Conservation (phyloP, 2,888 invertebrate species). For the Heteromyza rotundicornis region DNA sequence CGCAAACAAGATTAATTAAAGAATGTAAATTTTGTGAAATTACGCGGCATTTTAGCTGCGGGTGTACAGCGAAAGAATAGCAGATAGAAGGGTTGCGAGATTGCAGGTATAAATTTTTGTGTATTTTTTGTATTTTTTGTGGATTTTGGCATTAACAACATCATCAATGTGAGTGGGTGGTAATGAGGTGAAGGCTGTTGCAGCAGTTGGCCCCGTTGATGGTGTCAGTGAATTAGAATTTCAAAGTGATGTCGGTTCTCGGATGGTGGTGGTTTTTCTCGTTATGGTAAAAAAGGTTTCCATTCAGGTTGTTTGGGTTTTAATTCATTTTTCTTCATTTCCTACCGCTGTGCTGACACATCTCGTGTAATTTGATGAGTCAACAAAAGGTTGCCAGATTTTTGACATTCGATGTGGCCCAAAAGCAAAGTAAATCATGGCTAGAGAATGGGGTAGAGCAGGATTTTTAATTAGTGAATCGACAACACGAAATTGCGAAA, state of each 20-base stretch:
- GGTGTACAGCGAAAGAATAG: not conserved
- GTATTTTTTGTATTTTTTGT: no score
- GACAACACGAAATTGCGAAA: no score
- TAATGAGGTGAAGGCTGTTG: not conserved
- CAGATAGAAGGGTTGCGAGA: constrained; percentile 46
- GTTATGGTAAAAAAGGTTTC: not conserved
- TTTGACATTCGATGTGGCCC: not conserved
- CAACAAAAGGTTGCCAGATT: constrained; percentile 2
- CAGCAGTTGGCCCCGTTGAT: not conserved
- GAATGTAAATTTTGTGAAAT: constrained; percentile 58
- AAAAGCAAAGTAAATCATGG: not conserved
- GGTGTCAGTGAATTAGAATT: not conserved
- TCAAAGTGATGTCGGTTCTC: not conserved
- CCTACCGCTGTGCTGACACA: not conserved
- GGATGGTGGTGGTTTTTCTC: not conserved
- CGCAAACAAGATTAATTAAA: constrained; percentile 59
- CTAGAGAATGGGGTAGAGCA: not conserved
- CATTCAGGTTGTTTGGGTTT: not conserved
- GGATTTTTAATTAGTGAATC: not conserved
- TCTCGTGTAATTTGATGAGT: not conserved
- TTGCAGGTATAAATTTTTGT: no score
- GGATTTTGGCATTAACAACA: constrained; percentile 53
- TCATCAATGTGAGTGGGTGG: constrained; percentile 38
- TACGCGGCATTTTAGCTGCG: constrained; percentile 46
- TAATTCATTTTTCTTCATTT: not conserved